A percentile compares a stretch with the other conserved stretches of the same genome.
These are phyloP conservation scores for Sminthurinus aureus DNA, from an alignment of 2,888 invertebrate species.

Conservation along the genomic window DNA sequence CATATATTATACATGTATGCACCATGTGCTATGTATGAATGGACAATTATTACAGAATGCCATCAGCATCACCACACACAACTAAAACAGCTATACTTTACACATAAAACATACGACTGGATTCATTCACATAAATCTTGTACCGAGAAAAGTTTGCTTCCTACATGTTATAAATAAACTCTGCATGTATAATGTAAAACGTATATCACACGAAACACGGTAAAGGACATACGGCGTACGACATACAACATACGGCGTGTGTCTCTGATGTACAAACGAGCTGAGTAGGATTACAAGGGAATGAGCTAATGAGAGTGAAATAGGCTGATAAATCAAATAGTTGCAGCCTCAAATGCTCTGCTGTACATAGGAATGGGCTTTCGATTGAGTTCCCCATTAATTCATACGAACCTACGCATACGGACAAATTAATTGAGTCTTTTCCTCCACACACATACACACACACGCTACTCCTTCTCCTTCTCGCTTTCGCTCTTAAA, in stretches of 20 bases:
- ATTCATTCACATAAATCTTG: neutral
- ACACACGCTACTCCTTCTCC: neutral
- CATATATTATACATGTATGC: too few relatives aligned
- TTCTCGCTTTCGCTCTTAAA: neutral
- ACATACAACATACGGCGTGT: neutral
- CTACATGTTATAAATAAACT: neutral
- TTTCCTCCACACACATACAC: neutral
- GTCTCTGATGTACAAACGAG: constrained; percentile 7
- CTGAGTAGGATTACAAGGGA: constrained; percentile 7
- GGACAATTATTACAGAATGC: too few relatives aligned
- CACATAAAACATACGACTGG: neutral
- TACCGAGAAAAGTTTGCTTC: neutral
- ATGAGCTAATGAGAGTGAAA: constrained; percentile 30
- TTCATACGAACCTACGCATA: constrained; percentile 14
- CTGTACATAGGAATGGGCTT: constrained; percentile 23
- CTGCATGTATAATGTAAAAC: neutral
- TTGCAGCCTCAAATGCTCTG: neutral
- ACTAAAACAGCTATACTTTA: too few relatives aligned
- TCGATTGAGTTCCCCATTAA: constrained; percentile 25
- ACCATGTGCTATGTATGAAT: neutral
- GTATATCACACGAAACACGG: neutral
- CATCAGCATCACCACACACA: too few relatives aligned
- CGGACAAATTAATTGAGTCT: constrained; percentile 29
- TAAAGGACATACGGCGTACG: too few relatives aligned
- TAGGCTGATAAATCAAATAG: constrained; percentile 30